Base-by-base conservation (phyloP, 2,888 invertebrate species). In the Spodoptera littoralis region DNA sequence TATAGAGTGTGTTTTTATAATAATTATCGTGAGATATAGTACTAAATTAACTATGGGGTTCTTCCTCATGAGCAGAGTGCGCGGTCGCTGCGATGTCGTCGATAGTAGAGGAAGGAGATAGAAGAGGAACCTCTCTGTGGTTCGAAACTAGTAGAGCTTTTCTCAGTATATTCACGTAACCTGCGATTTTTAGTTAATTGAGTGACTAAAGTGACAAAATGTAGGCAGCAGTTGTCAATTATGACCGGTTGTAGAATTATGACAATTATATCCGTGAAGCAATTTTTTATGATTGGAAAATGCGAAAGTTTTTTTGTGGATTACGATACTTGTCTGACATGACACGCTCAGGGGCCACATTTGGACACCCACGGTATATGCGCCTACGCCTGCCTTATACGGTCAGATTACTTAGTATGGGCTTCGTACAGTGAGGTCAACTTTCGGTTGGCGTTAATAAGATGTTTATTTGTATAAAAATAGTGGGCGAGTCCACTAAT, bases 311-410 rank as follows among this genome's bases (percentile, higher is more conserved):
- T 67, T 75, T 70, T 63, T 73, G 9, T 56, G 65, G 65, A 66
- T 71, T 72, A 58, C 60, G 63, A 68, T 75, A 73, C 62, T 57
- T 76, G 79, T 74, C 73, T 64, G 66, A 66, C 76, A 70, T 80
- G 80, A 76, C 76, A 71, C 69, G 65, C 82, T 84, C 72, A 79
- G 76, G 65, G 75, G 80, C 76, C 76, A 71, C 77, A 73, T 80
- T 77, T 66, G 67, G 71, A 70, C 86, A 74, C 87, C 85, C 84
- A 87, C 88, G 80, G 65, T 65, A 71, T 51, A 54, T 73, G 83
- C 87, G 82, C 89, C 89, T 84, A 88, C 89, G 80, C 83, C 36
- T 60, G 54, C 87, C 85, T 67, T 85, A 64, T 84, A 88, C 68
- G 86, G 88, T 67, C 73, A 74, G 83, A 86, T 85, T 87, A 85